Conservation (phyloP, 2,888 invertebrate genomes). For the Nemotelus nigrinus region DNA sequence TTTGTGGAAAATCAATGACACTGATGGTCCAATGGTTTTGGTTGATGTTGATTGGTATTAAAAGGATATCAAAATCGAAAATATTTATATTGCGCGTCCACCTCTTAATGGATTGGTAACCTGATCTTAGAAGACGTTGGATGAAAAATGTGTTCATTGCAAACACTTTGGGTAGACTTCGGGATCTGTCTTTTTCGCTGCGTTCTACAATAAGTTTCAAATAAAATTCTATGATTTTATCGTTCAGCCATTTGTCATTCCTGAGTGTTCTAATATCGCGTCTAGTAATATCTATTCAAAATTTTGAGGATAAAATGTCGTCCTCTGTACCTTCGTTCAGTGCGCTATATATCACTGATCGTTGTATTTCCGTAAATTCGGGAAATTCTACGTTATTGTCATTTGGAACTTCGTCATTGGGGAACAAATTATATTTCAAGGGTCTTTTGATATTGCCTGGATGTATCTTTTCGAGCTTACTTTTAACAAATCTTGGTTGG, state of each 20-base stretch:
- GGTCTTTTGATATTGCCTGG: constrained; percentile 18
- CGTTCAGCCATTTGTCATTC: constrained; percentile 3
- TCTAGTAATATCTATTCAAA: constrained; percentile 10
- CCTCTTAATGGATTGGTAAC: constrained; percentile 3
- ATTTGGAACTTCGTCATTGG: neutral
- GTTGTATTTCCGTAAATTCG: neutral
- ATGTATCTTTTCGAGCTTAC: constrained; percentile 9
- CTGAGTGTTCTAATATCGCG: constrained; percentile 11
- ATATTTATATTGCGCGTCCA: neutral
- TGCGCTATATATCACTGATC: neutral
- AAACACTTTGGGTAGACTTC: neutral
- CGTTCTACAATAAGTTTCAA: constrained; percentile 17
- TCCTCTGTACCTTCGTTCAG: neutral
- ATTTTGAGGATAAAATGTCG: constrained; percentile 5
- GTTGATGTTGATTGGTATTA: constrained; percentile 11
- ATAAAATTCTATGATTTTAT: constrained; percentile 12
- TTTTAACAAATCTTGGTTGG: neutral
- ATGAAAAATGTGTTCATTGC: constrained; percentile 28
- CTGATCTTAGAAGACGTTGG: neutral
- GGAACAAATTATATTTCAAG: constrained; percentile 10
- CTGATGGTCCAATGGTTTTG: neutral
- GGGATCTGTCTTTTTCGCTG: constrained; percentile 8
- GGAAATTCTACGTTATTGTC: constrained; percentile 5
- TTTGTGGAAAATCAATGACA: constrained; percentile 13
- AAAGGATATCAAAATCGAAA: neutral